These are phyloP conservation scores for Aphyosemion australe DNA, from an alignment of 2,113 vertebrate species.

Conservation along the genomic window DNA sequence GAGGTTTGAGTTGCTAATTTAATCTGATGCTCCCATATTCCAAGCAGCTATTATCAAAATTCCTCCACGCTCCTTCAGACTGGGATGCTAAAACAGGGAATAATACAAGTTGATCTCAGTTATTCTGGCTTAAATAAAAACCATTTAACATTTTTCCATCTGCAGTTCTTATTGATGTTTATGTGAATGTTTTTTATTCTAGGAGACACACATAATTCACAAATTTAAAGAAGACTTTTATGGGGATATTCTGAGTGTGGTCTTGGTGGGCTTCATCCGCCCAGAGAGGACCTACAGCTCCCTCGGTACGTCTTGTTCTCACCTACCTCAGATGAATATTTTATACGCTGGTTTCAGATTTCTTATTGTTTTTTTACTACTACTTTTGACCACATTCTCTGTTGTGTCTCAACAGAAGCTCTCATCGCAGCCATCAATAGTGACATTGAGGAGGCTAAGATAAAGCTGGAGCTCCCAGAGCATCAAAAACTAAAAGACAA, in stretches of 20 bases:
- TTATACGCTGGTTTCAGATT: not conserved
- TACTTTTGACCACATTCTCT: too few relatives aligned
- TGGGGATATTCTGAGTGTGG: constrained; percentile 89
- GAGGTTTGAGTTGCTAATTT: too few relatives aligned
- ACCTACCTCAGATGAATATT: not conserved
- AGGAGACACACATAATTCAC: constrained; percentile 97
- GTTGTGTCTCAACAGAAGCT: constrained; percentile 78
- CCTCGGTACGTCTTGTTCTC: constrained; percentile 78
- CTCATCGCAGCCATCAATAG: constrained; percentile 89
- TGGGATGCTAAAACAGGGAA: too few relatives aligned
- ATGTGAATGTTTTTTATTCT: constrained; percentile 1
- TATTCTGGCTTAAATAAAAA: not conserved
- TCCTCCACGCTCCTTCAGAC: too few relatives aligned
- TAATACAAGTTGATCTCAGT: too few relatives aligned
- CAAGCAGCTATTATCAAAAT: too few relatives aligned
- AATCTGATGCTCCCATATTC: too few relatives aligned
- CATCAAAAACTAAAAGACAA: constrained; percentile 87
- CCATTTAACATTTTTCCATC: not conserved
- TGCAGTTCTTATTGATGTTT: not conserved
- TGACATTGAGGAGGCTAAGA: constrained; percentile 92
- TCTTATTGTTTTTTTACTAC: not conserved
- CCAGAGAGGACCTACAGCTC: constrained; percentile 91
- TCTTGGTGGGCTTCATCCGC: constrained; percentile 92
- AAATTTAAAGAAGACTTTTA: constrained; percentile 96
- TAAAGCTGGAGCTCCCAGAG: constrained; percentile 87